Evolutionary conservation across 2,113 vertebrate species (phyloP).

Genomic region (Eptesicus fuscus): DNA sequence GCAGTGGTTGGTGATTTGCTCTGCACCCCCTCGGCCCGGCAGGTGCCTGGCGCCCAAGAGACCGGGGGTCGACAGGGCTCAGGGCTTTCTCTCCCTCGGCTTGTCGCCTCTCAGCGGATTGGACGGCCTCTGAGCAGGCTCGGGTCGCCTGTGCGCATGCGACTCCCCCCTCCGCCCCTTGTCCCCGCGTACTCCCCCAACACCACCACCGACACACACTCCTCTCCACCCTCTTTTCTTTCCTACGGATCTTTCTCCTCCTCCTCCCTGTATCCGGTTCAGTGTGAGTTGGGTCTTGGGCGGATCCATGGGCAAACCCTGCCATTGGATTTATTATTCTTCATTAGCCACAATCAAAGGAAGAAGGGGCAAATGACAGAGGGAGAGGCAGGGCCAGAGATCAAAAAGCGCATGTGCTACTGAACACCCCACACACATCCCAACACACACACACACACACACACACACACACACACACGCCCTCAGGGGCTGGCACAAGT

Average conservation of each 20-base stretch:
- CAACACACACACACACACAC: not conserved
- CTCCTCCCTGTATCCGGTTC: not conserved
- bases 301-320: conserved; percentile 82
- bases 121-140: conserved; percentile 59
- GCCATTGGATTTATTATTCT: conserved; percentile 87
- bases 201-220: not conserved
- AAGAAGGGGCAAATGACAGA: conserved; percentile 64
- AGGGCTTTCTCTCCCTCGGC: conserved; percentile 75
- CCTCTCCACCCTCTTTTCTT: not conserved
- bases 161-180: not conserved
- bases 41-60: conserved; percentile 71
- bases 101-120: conserved; percentile 76
- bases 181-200: not conserved
- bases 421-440: not conserved
- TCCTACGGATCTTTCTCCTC: not conserved
- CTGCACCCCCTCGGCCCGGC: conserved; percentile 53
- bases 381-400: conserved; percentile 47
- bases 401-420: conserved; percentile 73
- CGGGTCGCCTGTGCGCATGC: conserved; percentile 72
- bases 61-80: conserved; percentile 57
- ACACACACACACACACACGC: not conserved
- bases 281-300: conserved; percentile 53
- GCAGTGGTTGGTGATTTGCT: not conserved
- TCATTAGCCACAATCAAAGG: conserved; percentile 85
- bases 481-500: conserved; percentile 39